Evolutionary conservation across 2,888 invertebrate species (phyloP).

Genomic region (Drosophila ustulata): DNA sequence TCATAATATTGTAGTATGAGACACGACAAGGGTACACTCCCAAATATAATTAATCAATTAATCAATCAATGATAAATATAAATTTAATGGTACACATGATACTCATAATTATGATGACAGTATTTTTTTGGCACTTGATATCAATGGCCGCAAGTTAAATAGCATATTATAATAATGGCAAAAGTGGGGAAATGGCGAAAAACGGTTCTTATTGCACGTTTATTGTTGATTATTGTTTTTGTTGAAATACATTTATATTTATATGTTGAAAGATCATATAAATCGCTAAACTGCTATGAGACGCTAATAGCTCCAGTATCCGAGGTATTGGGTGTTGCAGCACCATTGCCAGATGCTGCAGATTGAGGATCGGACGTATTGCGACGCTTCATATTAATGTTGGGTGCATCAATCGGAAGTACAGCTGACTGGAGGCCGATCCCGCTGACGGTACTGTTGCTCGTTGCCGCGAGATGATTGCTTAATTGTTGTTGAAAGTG

Average conservation of each 20-base stretch:
- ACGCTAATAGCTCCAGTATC: constrained; percentile 84
- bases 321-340: constrained; percentile 48
- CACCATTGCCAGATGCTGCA: constrained; percentile 31
- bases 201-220: constrained; percentile 53
- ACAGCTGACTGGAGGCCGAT: neutral
- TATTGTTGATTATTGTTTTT: constrained; percentile 22
- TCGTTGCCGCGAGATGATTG: constrained; percentile 69
- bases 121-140: constrained; percentile 65
- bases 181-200: constrained; percentile 19
- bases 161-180: constrained; percentile 52
- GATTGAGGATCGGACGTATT: constrained; percentile 52
- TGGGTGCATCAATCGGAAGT: constrained; percentile 40
- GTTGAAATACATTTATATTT: constrained; percentile 5
- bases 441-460: constrained; percentile 67
- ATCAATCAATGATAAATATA: neutral
- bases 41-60: constrained; percentile 6
- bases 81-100: constrained; percentile 7
- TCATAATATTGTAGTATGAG: neutral
- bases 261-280: neutral
- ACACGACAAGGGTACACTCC: constrained; percentile 31
- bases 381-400: constrained; percentile 53
- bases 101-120: constrained; percentile 16
- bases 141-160: constrained; percentile 58
- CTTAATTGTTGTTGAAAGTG: constrained; percentile 83
- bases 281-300: constrained; percentile 76